phyloP scores from a whole-genome alignment of 2,888 invertebrate species.

The Cancer borealis region DNA sequence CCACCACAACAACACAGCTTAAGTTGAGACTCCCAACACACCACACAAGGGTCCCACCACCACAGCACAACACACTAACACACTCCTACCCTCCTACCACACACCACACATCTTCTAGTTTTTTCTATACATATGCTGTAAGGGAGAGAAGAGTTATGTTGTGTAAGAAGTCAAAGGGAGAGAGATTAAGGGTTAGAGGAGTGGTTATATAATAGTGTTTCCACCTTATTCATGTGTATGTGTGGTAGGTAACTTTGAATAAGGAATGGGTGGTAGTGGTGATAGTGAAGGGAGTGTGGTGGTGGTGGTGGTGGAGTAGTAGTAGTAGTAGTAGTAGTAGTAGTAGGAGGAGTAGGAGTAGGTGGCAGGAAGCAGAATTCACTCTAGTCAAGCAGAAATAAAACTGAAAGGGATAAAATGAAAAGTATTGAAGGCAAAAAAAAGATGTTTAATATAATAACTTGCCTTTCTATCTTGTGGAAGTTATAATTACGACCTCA shows the following conservation, averaged over 20 bases:
- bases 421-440: neutral
- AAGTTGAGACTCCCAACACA: neutral
- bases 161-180: neutral
- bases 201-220: neutral
- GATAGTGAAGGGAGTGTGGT: neutral
- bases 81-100: neutral
- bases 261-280: neutral
- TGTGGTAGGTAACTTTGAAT: too few species aligned
- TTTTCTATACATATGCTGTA: too few species aligned
- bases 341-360: neutral
- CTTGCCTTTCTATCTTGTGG: neutral
- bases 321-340: neutral
- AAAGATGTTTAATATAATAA: neutral
- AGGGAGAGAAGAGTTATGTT: neutral
- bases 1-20: neutral
- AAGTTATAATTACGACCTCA: neutral
- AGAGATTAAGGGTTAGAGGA: neutral
- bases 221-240: neutral
- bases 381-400: neutral
- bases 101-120: too few species aligned
- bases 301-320: neutral
- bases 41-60: neutral
- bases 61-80: neutral
- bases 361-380: neutral
- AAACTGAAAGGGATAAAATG: neutral